Evolutionary conservation across 1,140 invertebrate genomes (phyloP).

Genomic region (Megalopta genalis): DNA sequence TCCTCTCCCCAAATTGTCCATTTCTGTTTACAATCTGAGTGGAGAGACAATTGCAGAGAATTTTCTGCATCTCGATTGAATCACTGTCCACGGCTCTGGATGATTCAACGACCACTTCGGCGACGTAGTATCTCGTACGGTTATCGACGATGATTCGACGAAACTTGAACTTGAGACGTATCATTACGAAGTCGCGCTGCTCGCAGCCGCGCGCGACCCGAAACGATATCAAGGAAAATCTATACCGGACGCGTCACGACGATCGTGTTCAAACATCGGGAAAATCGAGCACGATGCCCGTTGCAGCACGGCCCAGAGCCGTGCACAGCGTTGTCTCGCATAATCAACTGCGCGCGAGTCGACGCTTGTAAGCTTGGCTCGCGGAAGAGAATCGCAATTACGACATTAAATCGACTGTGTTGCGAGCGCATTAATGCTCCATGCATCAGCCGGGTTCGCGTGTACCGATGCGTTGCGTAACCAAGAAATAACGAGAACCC

Average conservation of each 20-base stretch:
- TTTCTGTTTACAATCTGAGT: no score
- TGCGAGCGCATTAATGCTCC: background rate
- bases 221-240: background rate
- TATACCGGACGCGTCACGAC: background rate
- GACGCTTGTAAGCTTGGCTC: background rate
- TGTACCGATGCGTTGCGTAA: background rate
- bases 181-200: no score
- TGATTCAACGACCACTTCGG: no score
- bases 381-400: slow-evolving; percentile 31
- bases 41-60: no score
- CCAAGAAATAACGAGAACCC: slow-evolving; percentile 1
- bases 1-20: no score
- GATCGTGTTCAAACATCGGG: background rate
- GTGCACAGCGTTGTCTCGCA: slow-evolving; percentile 11
- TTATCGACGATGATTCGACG: no score
- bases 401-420: slow-evolving; percentile 21
- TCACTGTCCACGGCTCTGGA: no score
- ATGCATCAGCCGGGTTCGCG: background rate
- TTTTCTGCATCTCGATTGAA: no score
- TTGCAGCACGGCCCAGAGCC: no score
- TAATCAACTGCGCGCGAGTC: slow-evolving; percentile 4
- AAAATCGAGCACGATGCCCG: background rate
- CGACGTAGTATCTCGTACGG: no score
- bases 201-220: background rate
- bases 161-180: no score